Conservation (phyloP, 2,113 vertebrate species). For the Equus przewalskii region DNA sequence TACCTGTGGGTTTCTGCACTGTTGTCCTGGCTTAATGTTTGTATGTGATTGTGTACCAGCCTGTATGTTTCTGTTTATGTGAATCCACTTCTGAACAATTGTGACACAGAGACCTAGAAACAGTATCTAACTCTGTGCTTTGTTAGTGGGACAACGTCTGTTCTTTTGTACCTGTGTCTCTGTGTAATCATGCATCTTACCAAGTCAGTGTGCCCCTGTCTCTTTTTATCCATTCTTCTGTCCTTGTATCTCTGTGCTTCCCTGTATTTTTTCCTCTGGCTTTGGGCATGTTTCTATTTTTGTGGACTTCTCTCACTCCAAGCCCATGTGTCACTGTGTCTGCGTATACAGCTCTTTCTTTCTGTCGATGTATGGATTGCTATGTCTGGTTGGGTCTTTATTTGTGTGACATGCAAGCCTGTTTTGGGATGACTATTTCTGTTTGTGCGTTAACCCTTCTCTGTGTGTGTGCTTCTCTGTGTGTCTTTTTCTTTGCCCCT, state of each 20-base stretch:
- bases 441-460: not conserved
- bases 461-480: not conserved
- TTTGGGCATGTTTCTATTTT: conserved; percentile 1
- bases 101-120: conserved; percentile 16
- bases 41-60: not conserved
- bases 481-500: not conserved
- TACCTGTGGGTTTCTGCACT: not conserved
- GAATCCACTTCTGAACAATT: conserved; percentile 47
- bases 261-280: not conserved
- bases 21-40: not conserved
- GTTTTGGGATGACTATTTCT: not conserved
- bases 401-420: not conserved
- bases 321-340: not conserved
- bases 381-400: not conserved
- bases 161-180: conserved; percentile 10
- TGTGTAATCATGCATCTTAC: not conserved
- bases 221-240: conserved; percentile 26
- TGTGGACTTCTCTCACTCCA: not conserved
- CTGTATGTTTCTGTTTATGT: not conserved
- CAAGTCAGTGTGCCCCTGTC: not conserved
- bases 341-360: not conserved
- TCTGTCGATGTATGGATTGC: not conserved
- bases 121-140: not conserved
- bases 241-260: not conserved
- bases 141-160: not conserved